Percentiles rank a stretch among this genome's conserved stretches.
These are phyloP conservation scores for Eucera pruinosa DNA, from an alignment of 2,888 invertebrate species.

Conservation along the genomic window DNA sequence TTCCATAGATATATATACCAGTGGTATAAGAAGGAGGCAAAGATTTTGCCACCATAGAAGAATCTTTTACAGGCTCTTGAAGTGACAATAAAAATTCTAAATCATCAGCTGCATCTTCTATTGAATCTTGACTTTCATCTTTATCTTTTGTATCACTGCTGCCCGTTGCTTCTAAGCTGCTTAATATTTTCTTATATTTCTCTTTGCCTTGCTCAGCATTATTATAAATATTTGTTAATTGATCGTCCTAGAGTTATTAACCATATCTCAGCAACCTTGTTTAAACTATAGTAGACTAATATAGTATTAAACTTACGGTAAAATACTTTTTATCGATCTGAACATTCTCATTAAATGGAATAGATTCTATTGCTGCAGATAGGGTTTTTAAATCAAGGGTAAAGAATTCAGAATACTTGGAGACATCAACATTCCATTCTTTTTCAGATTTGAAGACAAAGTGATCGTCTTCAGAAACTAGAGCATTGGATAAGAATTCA, in stretches of 20 bases:
- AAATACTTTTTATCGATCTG: slow-evolving; percentile 83
- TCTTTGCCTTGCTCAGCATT: slow-evolving; percentile 39
- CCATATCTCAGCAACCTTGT: not conserved
- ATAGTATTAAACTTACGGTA: slow-evolving; percentile 73
- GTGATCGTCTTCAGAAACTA: slow-evolving; percentile 80
- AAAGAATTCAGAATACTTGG: slow-evolving; percentile 83
- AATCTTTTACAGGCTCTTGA: slow-evolving; percentile 62
- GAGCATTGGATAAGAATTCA: slow-evolving; percentile 80
- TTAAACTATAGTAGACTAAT: not conserved
- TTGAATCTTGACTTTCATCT: not conserved
- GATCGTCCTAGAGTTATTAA: slow-evolving; percentile 71
- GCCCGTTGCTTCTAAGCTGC: not conserved
- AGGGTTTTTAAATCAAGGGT: slow-evolving; percentile 83
- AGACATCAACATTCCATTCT: slow-evolving; percentile 82
- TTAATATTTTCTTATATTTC: slow-evolving; percentile 40
- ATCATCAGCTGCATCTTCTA: slow-evolving; percentile 70
- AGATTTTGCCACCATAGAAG: slow-evolving; percentile 17
- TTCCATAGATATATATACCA: slow-evolving; percentile 19
- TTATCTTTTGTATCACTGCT: slow-evolving; percentile 5
- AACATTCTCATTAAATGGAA: slow-evolving; percentile 85
- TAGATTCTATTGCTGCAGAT: slow-evolving; percentile 83
- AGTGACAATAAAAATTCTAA: slow-evolving; percentile 78
- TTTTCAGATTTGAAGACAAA: slow-evolving; percentile 85
- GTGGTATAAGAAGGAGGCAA: slow-evolving; percentile 5
- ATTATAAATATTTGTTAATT: slow-evolving; percentile 72